Evolutionary conservation across 2,113 vertebrate genomes (phyloP).

Genomic region (Planiliza haematocheilus): DNA sequence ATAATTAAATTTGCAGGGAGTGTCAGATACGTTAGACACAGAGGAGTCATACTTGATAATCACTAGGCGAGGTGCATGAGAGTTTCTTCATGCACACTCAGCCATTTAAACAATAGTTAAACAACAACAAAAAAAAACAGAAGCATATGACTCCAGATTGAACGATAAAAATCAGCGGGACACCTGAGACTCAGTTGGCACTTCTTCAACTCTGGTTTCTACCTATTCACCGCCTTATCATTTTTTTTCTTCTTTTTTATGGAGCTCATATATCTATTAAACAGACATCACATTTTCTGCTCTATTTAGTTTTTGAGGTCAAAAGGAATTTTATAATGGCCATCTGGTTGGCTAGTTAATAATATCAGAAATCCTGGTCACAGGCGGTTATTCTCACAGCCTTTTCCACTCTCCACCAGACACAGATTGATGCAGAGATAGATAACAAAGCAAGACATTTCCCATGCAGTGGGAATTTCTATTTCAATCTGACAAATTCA

Average conservation of each 20-base stretch:
- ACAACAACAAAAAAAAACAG: background rate
- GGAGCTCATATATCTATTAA: conserved; percentile 10
- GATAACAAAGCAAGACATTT: no score
- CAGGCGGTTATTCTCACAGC: background rate
- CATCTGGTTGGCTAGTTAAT: background rate
- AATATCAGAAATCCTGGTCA: background rate
- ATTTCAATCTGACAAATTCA: background rate
- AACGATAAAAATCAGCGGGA: conserved; percentile 4
- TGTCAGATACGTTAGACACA: conserved; percentile 16
- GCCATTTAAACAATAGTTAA: background rate
- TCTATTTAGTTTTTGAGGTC: conserved; percentile 21
- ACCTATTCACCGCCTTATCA: conserved; percentile 10
- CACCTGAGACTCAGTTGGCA: conserved; percentile 12
- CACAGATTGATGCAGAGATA: background rate
- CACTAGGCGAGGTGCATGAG: background rate
- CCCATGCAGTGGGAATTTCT: no score
- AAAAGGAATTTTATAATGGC: background rate
- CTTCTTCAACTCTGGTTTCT: conserved; percentile 18
- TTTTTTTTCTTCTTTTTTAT: conserved; percentile 2
- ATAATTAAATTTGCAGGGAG: conserved; percentile 36
- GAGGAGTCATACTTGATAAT: conserved; percentile 6
- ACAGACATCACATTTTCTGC: background rate
- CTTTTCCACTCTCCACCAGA: no score
- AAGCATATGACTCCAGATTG: background rate
- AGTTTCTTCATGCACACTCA: conserved; percentile 9